Percentiles rank a stretch among this genome's conserved stretches.
Conservation (phyloP, 2,888 invertebrate species). For the Zygogramma bicolorata region DNA sequence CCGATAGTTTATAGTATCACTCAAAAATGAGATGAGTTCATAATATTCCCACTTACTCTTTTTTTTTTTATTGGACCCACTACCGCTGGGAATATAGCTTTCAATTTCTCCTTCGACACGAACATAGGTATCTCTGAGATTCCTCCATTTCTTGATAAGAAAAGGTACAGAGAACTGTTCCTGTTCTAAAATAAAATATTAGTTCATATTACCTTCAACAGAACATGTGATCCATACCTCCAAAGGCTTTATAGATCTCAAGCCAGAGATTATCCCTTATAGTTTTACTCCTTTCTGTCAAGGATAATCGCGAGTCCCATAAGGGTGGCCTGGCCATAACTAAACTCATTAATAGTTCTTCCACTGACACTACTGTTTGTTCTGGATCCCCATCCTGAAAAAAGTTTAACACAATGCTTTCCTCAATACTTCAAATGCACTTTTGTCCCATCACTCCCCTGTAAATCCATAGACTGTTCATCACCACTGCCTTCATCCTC, state of each 20-base stretch:
- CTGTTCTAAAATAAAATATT: neutral
- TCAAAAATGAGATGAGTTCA: constrained; percentile 32
- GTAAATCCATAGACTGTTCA: neutral
- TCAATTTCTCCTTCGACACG: constrained; percentile 28
- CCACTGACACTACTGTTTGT: neutral
- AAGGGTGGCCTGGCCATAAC: constrained; percentile 7
- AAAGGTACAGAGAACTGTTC: neutral
- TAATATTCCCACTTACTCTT: constrained; percentile 32
- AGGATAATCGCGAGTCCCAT: constrained; percentile 3
- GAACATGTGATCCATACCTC: neutral
- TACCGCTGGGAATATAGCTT: constrained; percentile 26
- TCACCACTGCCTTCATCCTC: neutral
- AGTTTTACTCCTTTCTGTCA: constrained; percentile 12
- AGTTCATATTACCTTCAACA: neutral
- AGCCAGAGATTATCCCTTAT: constrained; percentile 16
- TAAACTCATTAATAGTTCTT: neutral
- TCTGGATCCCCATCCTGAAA: neutral
- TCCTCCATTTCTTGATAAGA: constrained; percentile 31
- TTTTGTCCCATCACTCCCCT: neutral
- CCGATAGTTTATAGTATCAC: constrained; percentile 19
- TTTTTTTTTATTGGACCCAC: constrained; percentile 26
- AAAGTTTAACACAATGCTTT: neutral
- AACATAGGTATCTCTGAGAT: constrained; percentile 33
- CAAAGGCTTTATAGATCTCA: constrained; percentile 13
- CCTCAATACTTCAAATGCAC: neutral